Base-by-base conservation (phyloP, 2,888 invertebrate species). In the Sicus ferrugineus region DNA sequence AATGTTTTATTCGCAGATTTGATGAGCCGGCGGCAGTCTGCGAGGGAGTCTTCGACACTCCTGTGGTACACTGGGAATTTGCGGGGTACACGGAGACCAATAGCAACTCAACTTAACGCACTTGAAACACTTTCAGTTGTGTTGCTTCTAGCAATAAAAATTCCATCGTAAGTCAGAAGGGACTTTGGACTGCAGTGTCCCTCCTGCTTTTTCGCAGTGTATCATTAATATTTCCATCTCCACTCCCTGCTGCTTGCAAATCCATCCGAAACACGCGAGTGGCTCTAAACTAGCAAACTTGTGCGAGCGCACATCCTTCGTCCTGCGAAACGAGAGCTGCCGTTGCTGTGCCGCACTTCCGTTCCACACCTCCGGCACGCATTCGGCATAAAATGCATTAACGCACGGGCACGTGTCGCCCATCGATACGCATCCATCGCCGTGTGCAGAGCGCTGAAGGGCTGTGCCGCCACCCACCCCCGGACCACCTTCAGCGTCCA, bases 331-430 rank as follows among this genome's bases (percentile, higher is more conserved):
- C 56, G 26, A 4, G 30, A 30, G 16, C 16, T n/a, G 56, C 30
- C 28, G n/a, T 30, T 56, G 56, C 56, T 56, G n/a, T 23, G 30
- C n/a, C 28, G 56, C 56, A 26, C 30, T 56, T 56, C 56, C n/a
- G 42, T 9, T 42, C 14, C 54, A 16, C 3, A 46, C 46, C 16
- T 46, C 46, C 46, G 2, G 46, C 46, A n/a, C 23, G 54, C 23
- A 23, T 54, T 26, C 54, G 14, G 46, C 38, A 54, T 21, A 9
- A 26, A 16, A 56, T 67, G 58, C 67, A 67, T 67, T 67, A 67
- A 67, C 30, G 59, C 59, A 28, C 38, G 16, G 67, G 42, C 67
- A 67, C 67, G 67, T 67, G 67, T 52, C 54, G 21, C 28, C 21
- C 58, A 56, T 54, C 54, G 65, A 54, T 54, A 46, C 31, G 9